Evolutionary conservation across 2,888 invertebrate genomes (phyloP).

Genomic region (Galeopsomyia nigrocyanea): DNA sequence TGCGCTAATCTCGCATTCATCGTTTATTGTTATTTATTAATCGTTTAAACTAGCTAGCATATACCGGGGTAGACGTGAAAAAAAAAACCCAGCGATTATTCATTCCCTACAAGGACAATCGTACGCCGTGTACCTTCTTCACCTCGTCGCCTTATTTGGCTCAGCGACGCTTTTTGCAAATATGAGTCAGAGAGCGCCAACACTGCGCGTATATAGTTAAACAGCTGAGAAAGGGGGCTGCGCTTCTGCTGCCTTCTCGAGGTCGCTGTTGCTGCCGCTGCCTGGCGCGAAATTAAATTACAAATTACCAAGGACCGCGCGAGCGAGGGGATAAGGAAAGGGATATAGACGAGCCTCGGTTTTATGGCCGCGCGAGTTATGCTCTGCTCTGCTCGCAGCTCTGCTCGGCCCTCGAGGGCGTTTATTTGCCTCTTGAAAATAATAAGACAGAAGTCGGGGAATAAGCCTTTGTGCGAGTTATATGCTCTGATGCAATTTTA

Average conservation of each 20-base stretch:
- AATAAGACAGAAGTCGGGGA: constrained; percentile 19
- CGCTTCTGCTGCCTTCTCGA: too few species aligned
- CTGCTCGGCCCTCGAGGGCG: constrained; percentile 37
- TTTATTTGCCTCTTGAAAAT: constrained; percentile 43
- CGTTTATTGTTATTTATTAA: too few species aligned
- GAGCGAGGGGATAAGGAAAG: not conserved
- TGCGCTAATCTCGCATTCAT: too few species aligned
- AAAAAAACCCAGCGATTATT: not conserved
- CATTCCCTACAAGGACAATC: constrained; percentile 1
- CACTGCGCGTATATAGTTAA: too few species aligned
- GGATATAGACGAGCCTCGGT: too few species aligned
- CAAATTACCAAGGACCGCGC: constrained; percentile 50
- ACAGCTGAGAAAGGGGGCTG: too few species aligned
- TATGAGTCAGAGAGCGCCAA: too few species aligned
- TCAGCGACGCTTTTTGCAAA: constrained; percentile 21
- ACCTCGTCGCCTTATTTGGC: constrained; percentile 30
- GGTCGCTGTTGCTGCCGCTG: too few species aligned
- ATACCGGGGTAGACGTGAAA: too few species aligned
- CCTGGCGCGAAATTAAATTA: constrained; percentile 54
- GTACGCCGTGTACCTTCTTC: not conserved
- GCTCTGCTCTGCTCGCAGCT: constrained; percentile 49
- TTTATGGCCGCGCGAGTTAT: constrained; percentile 44
- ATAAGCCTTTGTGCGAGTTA: constrained; percentile 17
- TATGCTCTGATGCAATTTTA: constrained; percentile 30
- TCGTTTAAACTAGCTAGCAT: too few species aligned